Conservation (phyloP, 2,113 vertebrate genomes). For the Zeus faber region DNA sequence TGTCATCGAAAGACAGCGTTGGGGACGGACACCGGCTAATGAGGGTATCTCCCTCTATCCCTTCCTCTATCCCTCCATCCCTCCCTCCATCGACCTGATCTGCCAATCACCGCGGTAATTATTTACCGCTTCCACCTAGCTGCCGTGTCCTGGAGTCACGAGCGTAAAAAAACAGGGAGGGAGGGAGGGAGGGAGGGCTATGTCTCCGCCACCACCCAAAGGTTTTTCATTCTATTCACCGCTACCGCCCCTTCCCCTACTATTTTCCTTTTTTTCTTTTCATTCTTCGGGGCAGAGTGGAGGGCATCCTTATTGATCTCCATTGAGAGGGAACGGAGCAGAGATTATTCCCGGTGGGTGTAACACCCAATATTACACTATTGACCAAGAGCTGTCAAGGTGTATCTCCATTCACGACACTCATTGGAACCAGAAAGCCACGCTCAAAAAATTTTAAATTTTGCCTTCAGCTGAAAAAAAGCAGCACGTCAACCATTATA, state of each 20-base stretch:
- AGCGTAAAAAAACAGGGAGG: too few relatives aligned
- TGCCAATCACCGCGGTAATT: constrained; percentile 66
- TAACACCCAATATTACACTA: not conserved
- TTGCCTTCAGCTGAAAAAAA: too few relatives aligned
- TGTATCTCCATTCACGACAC: not conserved
- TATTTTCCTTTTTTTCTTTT: too few relatives aligned
- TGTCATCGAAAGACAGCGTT: constrained; percentile 52
- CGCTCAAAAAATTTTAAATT: too few relatives aligned
- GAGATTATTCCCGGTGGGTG: not conserved
- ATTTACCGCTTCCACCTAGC: too few relatives aligned
- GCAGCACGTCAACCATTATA: not conserved
- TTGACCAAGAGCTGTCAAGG: constrained; percentile 1
- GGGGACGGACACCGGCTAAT: constrained; percentile 63
- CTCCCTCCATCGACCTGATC: constrained; percentile 38
- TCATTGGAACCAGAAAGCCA: not conserved
- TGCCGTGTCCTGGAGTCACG: too few relatives aligned
- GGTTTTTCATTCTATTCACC: too few relatives aligned
- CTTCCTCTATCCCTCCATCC: constrained; percentile 14
- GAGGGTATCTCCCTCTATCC: constrained; percentile 41
- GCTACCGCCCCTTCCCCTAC: too few relatives aligned
- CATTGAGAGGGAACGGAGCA: not conserved
- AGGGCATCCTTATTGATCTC: constrained; percentile 10
- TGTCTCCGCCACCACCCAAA: too few relatives aligned
- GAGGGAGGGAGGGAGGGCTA: too few relatives aligned
- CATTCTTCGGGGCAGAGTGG: too few relatives aligned